Percentiles rank a stretch among this genome's conserved stretches.
Evolutionary conservation across 2,797 vertebrate species (phyloP).

Genomic region (Epinephelus coioides): DNA sequence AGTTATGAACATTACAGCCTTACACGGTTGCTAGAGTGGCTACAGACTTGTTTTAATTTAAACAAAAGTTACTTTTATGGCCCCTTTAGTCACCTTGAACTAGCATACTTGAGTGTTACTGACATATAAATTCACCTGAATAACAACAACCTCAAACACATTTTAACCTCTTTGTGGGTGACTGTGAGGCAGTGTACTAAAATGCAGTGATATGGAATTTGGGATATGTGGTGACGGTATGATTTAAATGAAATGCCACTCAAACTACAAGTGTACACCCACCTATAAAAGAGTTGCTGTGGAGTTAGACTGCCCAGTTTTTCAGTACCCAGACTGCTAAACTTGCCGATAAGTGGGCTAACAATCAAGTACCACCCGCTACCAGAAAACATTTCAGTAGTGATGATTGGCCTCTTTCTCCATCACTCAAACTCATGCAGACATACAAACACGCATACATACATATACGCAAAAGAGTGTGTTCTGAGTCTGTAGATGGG

Average conservation of each 20-base stretch:
- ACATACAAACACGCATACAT: conserved; percentile 17
- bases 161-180: neutral
- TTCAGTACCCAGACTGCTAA: conserved; percentile 10
- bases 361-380: conserved; percentile 14
- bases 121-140: conserved; percentile 7
- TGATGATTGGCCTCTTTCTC: conserved; percentile 41
- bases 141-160: neutral
- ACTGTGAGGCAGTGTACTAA: conserved; percentile 7
- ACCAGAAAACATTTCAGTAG: conserved; percentile 34
- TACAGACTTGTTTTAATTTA: neutral
- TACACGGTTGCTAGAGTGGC: neutral
- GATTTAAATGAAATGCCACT: conserved; percentile 22
- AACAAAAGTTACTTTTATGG: neutral
- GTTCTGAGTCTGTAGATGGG: conserved; percentile 66
- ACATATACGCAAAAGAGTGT: conserved; percentile 59
- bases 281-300: neutral
- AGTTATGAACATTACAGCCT: neutral
- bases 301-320: conserved; percentile 2
- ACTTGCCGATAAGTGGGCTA: conserved; percentile 19
- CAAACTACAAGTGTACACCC: neutral
- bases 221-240: conserved; percentile 21
- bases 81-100: neutral
- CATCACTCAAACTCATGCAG: conserved; percentile 39
- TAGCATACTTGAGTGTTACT: neutral
- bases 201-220: conserved; percentile 1